phyloP scores from a whole-genome alignment of 1,140 invertebrate genomes.

The Grapholita molesta region DNA sequence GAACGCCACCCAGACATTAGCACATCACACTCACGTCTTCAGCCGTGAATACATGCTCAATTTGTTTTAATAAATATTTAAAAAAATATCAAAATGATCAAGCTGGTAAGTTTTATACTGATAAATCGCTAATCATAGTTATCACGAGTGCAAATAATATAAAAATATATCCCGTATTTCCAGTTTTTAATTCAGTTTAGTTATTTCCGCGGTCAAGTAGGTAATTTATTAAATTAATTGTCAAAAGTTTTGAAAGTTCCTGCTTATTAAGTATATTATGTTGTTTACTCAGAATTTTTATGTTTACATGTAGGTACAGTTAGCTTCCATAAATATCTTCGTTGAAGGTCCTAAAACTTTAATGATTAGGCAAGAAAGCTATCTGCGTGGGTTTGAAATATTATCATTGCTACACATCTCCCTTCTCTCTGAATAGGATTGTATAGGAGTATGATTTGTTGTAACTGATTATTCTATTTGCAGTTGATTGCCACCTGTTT shows the following conservation, averaged over 20 bases:
- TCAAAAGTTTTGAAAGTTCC: too few species aligned
- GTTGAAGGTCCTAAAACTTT: too few species aligned
- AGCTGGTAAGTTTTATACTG: slow-evolving; percentile 32
- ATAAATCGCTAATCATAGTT: not conserved
- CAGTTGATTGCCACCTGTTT: slow-evolving; percentile 72
- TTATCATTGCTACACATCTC: too few species aligned
- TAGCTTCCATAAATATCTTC: too few species aligned
- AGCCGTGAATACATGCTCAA: slow-evolving; percentile 21
- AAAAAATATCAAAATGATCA: slow-evolving; percentile 39
- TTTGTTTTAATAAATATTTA: slow-evolving; percentile 21
- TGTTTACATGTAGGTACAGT: too few species aligned
- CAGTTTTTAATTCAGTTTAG: too few species aligned
- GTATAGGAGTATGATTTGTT: not conserved
- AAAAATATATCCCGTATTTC: not conserved
- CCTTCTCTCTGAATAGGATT: not conserved
- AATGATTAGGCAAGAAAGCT: too few species aligned
- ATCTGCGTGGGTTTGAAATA: too few species aligned
- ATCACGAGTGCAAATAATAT: not conserved
- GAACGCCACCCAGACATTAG: not conserved
- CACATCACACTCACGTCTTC: slow-evolving; percentile 30
- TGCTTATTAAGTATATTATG: too few species aligned
- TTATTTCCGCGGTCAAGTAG: too few species aligned
- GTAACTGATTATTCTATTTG: slow-evolving; percentile 29
- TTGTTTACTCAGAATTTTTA: too few species aligned
- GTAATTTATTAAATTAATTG: too few species aligned